Base-by-base conservation (phyloP, 2,797 vertebrate species). In the Scomberomorus guttatus region DNA sequence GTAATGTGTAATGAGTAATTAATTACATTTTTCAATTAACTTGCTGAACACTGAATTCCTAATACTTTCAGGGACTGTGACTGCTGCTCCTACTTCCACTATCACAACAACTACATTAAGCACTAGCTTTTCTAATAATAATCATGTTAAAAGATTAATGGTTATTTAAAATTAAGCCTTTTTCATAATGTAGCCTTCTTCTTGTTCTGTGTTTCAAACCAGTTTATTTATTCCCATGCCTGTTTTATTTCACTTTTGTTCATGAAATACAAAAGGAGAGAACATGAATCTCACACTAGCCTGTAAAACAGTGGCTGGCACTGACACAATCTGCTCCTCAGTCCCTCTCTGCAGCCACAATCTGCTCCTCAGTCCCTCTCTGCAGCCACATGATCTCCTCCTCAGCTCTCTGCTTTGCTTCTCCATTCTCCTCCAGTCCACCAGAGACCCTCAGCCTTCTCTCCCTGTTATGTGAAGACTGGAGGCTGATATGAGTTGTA, bases 251-350 rank as follows among this genome's bases (percentile, higher is more conserved):
- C 13, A 56, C 51, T 32, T 46, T 61, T 58, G 37, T 66, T 80
- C 10, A 37, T 63, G 15, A 65, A 48, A 84, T 8, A 37, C 8
- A 56, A 56, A 70, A 60, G 18, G 11, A 25, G 2, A 22, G 12
- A 55, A 60, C 22, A 54, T 55, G 57, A 18, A 24, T 54, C 25
- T 14, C 54, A 75, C 44, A 44, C n/a, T 24, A 24, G 25, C 37
- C 32, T 68, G 63, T 68, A 37, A 62, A 71, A 32, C 55, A 48
- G 29, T 24, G 17, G 50, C 57, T 18, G 39, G 60, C 77, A 84
- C 80, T 76, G 37, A 2, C 37, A 37, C 37, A 11, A 37, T 37
- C 37, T 37, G 10, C 37, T 37, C 37, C 37, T 11, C 7, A 11
- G 37, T 37, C 37, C 37, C 8, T 34, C 34, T 34, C 34, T 34